Conservation (phyloP, 2,797 vertebrate genomes). For the Thunnus albacares region DNA sequence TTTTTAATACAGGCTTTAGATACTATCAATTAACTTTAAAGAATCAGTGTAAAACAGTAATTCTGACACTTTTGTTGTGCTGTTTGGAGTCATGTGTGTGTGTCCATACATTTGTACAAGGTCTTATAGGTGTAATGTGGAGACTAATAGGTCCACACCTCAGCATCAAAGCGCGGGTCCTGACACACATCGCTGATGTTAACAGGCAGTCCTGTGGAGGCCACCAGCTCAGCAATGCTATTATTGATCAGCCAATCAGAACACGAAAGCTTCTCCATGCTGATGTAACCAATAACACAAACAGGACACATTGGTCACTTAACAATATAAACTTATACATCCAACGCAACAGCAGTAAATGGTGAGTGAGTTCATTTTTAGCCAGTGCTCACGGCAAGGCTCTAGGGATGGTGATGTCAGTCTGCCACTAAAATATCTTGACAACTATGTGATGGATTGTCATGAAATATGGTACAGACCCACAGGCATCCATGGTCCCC, state of each 20-base stretch:
- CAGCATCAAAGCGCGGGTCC: constrained; percentile 89
- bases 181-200: constrained; percentile 91
- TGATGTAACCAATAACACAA: constrained; percentile 71
- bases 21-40: too few relatives aligned
- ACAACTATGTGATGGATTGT: neutral
- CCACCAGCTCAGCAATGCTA: constrained; percentile 90
- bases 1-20: too few relatives aligned
- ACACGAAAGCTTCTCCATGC: constrained; percentile 89
- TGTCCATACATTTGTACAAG: constrained; percentile 15
- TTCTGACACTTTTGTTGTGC: neutral
- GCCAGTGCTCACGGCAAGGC: too few relatives aligned
- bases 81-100: constrained; percentile 8
- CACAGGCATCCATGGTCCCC: too few relatives aligned
- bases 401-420: too few relatives aligned
- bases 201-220: constrained; percentile 88
- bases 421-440: neutral
- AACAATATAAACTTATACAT: constrained; percentile 5
- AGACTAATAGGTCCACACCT: constrained; percentile 72
- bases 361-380: neutral
- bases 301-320: constrained; percentile 46
- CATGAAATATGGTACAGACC: neutral
- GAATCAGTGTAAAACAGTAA: too few relatives aligned
- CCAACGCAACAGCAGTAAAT: constrained; percentile 21
- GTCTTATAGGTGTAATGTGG: neutral
- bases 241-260: constrained; percentile 91